These are phyloP conservation scores for Hyaena hyaena DNA, from an alignment of 2,113 vertebrate genomes.

Conservation along the genomic window DNA sequence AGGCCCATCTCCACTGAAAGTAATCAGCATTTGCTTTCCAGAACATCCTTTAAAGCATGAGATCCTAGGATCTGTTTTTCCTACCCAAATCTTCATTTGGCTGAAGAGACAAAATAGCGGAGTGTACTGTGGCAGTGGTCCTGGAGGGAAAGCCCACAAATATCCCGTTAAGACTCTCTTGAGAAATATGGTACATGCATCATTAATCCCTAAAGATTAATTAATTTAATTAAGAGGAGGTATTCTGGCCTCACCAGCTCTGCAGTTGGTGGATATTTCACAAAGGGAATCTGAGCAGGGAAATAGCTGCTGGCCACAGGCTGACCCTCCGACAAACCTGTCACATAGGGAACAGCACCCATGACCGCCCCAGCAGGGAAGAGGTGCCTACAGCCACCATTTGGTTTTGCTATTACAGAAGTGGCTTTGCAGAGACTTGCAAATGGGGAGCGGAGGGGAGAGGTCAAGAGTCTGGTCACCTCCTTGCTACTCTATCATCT, in stretches of 20 bases:
- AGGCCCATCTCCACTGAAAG: neutral
- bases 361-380: neutral
- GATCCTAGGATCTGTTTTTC: neutral
- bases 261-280: neutral
- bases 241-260: neutral
- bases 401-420: neutral
- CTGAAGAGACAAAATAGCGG: neutral
- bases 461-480: neutral
- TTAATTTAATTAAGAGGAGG: constrained; percentile 10
- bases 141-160: neutral
- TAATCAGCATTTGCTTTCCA: neutral
- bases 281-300: neutral
- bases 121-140: neutral
- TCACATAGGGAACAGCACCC: neutral
- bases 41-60: neutral
- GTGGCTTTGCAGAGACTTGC: neutral
- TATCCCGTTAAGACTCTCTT: neutral
- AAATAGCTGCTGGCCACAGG: neutral
- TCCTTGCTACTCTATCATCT: neutral
- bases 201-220: neutral
- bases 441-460: neutral
- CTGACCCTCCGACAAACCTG: neutral
- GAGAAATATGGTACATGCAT: neutral
- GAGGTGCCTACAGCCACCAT: neutral
- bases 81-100: neutral